Evolutionary conservation across 2,113 vertebrate genomes (phyloP).

Genomic region (Eptesicus fuscus): DNA sequence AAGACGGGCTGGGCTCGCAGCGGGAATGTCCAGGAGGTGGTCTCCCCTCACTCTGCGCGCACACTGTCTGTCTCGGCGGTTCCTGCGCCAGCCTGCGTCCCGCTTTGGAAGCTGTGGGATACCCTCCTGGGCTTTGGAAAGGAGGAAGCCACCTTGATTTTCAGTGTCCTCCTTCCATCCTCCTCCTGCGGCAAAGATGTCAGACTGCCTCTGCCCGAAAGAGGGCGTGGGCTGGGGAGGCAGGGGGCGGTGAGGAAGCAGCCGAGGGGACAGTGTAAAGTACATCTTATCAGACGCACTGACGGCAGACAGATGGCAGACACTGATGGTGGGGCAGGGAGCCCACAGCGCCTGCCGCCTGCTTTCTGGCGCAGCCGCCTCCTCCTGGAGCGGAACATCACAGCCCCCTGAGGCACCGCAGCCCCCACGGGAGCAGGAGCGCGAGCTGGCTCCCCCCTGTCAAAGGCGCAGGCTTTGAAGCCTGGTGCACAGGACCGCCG

Average conservation of each 20-base stretch:
- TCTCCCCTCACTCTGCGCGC: neutral
- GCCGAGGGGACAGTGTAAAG: neutral
- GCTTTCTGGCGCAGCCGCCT: rapidly evolving
- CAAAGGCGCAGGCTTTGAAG: neutral
- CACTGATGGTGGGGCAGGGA: neutral
- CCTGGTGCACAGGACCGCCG: neutral
- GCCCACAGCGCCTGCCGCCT: neutral
- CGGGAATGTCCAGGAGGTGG: neutral
- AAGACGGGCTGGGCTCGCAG: neutral
- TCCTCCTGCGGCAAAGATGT: neutral
- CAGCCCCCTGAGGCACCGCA: neutral
- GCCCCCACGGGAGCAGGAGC: rapidly evolving
- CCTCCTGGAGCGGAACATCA: rapidly evolving
- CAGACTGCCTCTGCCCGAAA: neutral
- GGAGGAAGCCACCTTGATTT: too few relatives aligned
- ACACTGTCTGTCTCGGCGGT: too few relatives aligned
- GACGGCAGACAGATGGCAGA: neutral
- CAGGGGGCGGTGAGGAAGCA: neutral
- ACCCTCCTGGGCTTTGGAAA: neutral
- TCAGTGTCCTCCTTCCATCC: neutral
- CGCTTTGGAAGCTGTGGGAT: too few relatives aligned
- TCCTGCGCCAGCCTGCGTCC: neutral
- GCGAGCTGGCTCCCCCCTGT: neutral
- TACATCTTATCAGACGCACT: rapidly evolving
- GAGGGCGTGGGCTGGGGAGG: too few relatives aligned